phyloP scores from a whole-genome alignment of 1,140 invertebrate species.

The Brachionus plicatilis region DNA sequence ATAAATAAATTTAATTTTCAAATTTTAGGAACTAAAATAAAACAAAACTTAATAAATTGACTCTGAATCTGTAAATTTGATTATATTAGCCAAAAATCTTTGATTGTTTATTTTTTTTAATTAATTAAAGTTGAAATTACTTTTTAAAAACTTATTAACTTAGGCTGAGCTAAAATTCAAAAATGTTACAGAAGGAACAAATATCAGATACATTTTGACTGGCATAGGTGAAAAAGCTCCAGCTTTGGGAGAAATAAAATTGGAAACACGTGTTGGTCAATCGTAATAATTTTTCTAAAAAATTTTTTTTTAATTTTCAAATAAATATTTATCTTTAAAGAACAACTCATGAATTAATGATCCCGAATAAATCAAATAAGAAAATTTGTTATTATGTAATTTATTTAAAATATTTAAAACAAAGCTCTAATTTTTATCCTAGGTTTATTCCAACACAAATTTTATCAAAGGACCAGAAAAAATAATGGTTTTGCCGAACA shows the following conservation, averaged over 20 bases:
- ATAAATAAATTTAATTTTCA: no score
- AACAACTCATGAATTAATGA: constrained; percentile 44
- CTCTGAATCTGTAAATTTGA: no score
- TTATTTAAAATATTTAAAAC: no score
- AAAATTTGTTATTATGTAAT: constrained; percentile 49
- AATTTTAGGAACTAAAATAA: no score
- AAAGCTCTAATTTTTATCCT: not conserved
- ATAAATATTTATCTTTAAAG: constrained; percentile 45
- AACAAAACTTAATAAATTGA: no score
- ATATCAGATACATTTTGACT: not conserved
- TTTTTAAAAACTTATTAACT: not conserved
- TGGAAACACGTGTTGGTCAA: constrained; percentile 37
- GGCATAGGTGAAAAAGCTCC: constrained; percentile 11
- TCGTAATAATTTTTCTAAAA: not conserved
- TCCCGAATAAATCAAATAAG: constrained; percentile 53
- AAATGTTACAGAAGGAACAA: not conserved
- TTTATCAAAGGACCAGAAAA: constrained; percentile 48
- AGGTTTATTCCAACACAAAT: constrained; percentile 52
- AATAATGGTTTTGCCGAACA: constrained; percentile 48
- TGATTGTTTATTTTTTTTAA: no score
- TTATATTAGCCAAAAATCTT: no score
- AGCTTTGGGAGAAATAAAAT: constrained; percentile 24
- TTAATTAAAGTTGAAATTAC: not conserved
- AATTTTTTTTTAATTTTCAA: not conserved
- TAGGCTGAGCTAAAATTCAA: not conserved